These are phyloP conservation scores for Caranx ignobilis DNA, from an alignment of 2,113 vertebrate species.

Conservation along the genomic window DNA sequence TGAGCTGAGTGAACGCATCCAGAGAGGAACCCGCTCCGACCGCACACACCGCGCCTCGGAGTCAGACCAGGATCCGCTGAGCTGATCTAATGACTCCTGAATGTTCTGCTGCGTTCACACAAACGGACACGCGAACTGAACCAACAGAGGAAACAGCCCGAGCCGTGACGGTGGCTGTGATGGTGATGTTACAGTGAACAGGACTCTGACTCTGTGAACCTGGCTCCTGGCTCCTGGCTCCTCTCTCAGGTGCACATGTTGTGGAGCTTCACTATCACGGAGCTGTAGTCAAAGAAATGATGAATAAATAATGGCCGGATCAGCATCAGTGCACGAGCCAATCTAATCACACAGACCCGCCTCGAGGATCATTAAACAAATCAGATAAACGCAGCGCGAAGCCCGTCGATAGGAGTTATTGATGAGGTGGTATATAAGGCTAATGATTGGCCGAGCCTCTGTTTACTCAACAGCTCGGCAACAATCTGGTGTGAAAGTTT, in stretches of 20 bases:
- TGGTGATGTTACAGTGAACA: too few relatives aligned
- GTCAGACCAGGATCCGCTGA: neutral
- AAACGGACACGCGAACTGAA: slow-evolving; percentile 36
- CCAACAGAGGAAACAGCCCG: neutral
- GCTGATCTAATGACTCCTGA: slow-evolving; percentile 18
- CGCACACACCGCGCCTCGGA: neutral
- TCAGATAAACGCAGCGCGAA: slow-evolving; percentile 82
- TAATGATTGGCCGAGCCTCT: slow-evolving; percentile 79
- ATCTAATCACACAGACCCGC: slow-evolving; percentile 80
- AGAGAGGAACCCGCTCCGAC: slow-evolving; percentile 25
- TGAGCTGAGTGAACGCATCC: neutral
- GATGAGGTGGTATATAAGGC: slow-evolving; percentile 84
- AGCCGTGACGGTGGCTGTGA: too few relatives aligned
- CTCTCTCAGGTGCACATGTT: slow-evolving; percentile 10
- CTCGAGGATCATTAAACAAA: slow-evolving; percentile 84
- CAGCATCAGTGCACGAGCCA: slow-evolving; percentile 43
- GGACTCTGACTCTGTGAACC: too few relatives aligned
- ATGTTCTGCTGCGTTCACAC: slow-evolving; percentile 33
- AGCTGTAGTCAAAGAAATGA: slow-evolving; percentile 29
- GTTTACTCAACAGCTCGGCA: slow-evolving; percentile 70
- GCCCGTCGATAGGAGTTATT: slow-evolving; percentile 87
- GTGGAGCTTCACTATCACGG: slow-evolving; percentile 1
- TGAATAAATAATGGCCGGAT: slow-evolving; percentile 35
- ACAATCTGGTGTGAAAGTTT: slow-evolving; percentile 72
- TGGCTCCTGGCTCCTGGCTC: neutral